These are phyloP conservation scores for Megalurothrips usitatus DNA, from an alignment of 2,888 invertebrate genomes.

Conservation along the genomic window DNA sequence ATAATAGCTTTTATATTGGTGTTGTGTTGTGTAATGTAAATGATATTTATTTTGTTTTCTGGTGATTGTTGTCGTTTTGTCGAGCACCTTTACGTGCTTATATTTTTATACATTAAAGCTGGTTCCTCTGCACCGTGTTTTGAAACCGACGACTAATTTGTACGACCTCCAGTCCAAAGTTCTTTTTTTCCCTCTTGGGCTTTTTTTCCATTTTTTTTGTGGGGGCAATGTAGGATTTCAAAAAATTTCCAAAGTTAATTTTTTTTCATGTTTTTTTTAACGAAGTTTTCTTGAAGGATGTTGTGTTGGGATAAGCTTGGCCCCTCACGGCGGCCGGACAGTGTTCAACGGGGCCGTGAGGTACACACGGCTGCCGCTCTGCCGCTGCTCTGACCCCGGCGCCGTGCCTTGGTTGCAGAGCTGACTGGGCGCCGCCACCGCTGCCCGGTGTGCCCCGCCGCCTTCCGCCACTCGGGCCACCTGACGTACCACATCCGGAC, in stretches of 20 bases:
- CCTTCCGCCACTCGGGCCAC: background rate
- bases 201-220: too few relatives aligned
- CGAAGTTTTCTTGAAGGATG: too few relatives aligned
- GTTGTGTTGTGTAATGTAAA: background rate
- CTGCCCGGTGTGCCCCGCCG: background rate
- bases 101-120: slow-evolving; percentile 5
- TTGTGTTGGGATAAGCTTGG: too few relatives aligned
- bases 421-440: too few relatives aligned
- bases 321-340: too few relatives aligned
- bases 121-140: background rate
- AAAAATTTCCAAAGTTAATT: too few relatives aligned
- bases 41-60: slow-evolving; percentile 10
- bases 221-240: too few relatives aligned
- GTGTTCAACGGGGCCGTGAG: too few relatives aligned
- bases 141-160: background rate
- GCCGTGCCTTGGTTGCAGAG: too few relatives aligned
- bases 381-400: too few relatives aligned
- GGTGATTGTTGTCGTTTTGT: background rate
- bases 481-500: background rate
- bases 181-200: background rate
- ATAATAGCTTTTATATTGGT: background rate
- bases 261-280: too few relatives aligned
- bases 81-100: background rate
- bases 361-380: too few relatives aligned
- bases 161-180: background rate